Conservation (phyloP, 1,140 invertebrate genomes). For the Drosophila miranda region DNA sequence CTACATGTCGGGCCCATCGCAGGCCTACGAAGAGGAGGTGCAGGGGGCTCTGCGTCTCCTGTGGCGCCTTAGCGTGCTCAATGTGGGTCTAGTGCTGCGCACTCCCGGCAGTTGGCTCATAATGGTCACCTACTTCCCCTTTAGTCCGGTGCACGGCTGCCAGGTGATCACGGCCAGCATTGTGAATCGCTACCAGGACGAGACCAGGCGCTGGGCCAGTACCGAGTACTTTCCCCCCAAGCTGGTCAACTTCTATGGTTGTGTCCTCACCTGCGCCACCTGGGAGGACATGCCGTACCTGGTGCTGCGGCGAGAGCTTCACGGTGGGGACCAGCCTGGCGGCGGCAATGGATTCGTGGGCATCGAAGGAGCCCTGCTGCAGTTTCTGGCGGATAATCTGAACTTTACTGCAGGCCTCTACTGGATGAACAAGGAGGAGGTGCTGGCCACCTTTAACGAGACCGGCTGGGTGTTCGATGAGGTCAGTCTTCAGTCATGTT, state of each 20-base stretch:
- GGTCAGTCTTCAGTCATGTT: slow-evolving; percentile 15
- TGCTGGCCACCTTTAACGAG: slow-evolving; percentile 63
- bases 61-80: slow-evolving; percentile 61
- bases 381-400: slow-evolving; percentile 64
- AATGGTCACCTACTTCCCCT: slow-evolving; percentile 61
- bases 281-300: slow-evolving; percentile 78
- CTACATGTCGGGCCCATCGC: slow-evolving; percentile 47
- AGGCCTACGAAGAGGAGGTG: slow-evolving; percentile 11
- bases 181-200: slow-evolving; percentile 44
- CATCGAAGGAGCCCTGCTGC: slow-evolving; percentile 65
- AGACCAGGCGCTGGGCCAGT: slow-evolving; percentile 7
- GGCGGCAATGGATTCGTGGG: slow-evolving; percentile 43
- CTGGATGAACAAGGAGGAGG: slow-evolving; percentile 60
- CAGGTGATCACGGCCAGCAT: slow-evolving; percentile 34
- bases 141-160: slow-evolving; percentile 31
- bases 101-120: neutral
- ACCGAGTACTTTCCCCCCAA: slow-evolving; percentile 52
- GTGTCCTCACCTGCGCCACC: slow-evolving; percentile 66
- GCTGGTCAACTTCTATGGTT: slow-evolving; percentile 64
- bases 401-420: slow-evolving; percentile 66
- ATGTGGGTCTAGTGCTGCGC: slow-evolving; percentile 41
- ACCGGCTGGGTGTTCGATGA: slow-evolving; percentile 58
- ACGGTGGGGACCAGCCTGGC: neutral
- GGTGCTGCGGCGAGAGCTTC: slow-evolving; percentile 13
- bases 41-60: slow-evolving; percentile 38